Evolutionary conservation across 2,113 vertebrate species (phyloP), one percentile per base, ranked within the genome.

Genomic region (Cercopithecus mona): DNA sequence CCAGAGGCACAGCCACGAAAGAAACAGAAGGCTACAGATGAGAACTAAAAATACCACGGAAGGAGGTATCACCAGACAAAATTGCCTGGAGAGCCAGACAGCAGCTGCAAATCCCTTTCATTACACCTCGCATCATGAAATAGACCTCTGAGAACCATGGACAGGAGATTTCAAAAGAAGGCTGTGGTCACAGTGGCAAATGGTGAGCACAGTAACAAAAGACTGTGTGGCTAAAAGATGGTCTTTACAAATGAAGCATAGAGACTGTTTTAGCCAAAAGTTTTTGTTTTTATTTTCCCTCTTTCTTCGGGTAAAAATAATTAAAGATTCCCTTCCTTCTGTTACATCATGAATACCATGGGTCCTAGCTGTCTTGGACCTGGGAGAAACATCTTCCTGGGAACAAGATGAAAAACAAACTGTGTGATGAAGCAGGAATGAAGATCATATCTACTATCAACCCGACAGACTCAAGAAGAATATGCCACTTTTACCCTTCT

Each of bases 1-100:
- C 97, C 97, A 98, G 93, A 79, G 59, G 38, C 94, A 94, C 90
- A 89, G 80, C 73, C 84, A 97, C 76, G 55, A 87, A 97, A 97
- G 97, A 97, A 97, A 83, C 7, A 90, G 82, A 94, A 84, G 52
- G 94, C 76, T 86, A 70, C 40, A 79, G 78, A 97, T 38, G 57
- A 96, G 88, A 96, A 76, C 94, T 85, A 57, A 97, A 95, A 98
- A 97, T 66, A 38, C n/a, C 57, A 61, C 0, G 0, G 88, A 93
- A 95, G 83, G 92, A 96, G 94, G 88, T 96, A 95, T 87, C 90
- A 93, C 87, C 85, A 90, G 68, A 97, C 17, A 90, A 90, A 96
- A 96, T 52, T 68, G 70, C 96, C 95, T 73, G 20, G 52, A 23
- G 76, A 97, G 93, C 80, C 84, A 97, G 87, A 90, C 27, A 0